Evolutionary conservation across 2,888 invertebrate species (phyloP).

Genomic region (Selenia dentaria): DNA sequence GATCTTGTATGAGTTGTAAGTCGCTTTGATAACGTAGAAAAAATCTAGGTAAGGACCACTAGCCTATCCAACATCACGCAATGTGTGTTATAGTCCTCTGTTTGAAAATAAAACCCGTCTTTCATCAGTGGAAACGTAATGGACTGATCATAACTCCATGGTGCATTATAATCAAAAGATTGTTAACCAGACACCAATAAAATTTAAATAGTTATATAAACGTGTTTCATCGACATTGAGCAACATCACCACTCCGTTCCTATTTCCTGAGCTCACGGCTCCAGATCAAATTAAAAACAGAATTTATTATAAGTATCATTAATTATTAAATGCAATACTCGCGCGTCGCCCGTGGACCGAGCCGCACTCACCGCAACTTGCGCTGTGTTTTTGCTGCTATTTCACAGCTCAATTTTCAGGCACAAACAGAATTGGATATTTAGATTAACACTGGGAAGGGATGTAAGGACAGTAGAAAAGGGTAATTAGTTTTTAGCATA

Average conservation of each 20-base stretch:
- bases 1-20: no score
- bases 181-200: no score
- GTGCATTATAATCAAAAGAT: no score
- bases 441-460: constrained; percentile 65
- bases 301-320: constrained; percentile 78
- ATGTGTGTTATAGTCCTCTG: no score
- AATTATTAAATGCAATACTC: constrained; percentile 75
- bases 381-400: constrained; percentile 68
- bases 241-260: constrained; percentile 9
- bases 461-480: constrained; percentile 44
- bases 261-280: constrained; percentile 39
- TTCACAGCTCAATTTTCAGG: constrained; percentile 60
- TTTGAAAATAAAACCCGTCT: no score
- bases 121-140: no score
- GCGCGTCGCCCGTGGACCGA: constrained; percentile 38
- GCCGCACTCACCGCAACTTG: constrained; percentile 58
- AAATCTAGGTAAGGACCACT: no score
- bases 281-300: constrained; percentile 78
- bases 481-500: constrained; percentile 57
- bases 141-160: no score
- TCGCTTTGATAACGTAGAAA: no score
- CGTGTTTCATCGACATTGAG: constrained; percentile 1
- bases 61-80: no score
- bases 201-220: neutral
- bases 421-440: constrained; percentile 77